Conservation (phyloP, 2,888 invertebrate species). For the Philereme transversata region DNA sequence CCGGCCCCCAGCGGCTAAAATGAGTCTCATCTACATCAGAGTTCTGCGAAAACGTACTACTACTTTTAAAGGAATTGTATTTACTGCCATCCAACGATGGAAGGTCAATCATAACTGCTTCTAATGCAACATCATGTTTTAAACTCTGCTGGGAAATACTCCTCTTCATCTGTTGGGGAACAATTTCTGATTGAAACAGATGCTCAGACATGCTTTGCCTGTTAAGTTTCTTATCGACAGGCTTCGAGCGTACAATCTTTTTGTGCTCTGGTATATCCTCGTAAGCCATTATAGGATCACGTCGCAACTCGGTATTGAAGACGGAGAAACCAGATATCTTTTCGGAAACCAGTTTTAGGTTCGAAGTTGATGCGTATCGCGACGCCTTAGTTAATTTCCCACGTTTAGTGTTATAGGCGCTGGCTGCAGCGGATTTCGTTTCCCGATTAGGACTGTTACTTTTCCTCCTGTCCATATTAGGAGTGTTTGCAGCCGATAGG, state of each 20-base stretch:
- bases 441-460: constrained; percentile 64
- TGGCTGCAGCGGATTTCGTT: constrained; percentile 59
- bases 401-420: constrained; percentile 59
- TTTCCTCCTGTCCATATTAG: constrained; percentile 60
- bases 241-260: constrained; percentile 37
- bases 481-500: constrained; percentile 61
- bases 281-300: constrained; percentile 76
- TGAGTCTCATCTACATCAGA: constrained; percentile 45
- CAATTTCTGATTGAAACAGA: constrained; percentile 47
- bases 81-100: constrained; percentile 56
- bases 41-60: constrained; percentile 46
- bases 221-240: constrained; percentile 54
- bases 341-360: constrained; percentile 70
- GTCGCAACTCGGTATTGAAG: constrained; percentile 57
- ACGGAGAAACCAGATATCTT: constrained; percentile 76
- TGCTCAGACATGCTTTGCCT: constrained; percentile 69
- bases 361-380: constrained; percentile 70
- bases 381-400: constrained; percentile 60
- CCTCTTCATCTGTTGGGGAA: constrained; percentile 49
- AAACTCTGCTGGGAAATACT: constrained; percentile 72
- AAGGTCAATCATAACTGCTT: constrained; percentile 73
- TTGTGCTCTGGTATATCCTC: constrained; percentile 37
- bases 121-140: constrained; percentile 69
- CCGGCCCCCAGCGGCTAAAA: constrained; percentile 78
- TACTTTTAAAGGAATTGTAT: constrained; percentile 59